Percentiles rank a stretch among this genome's conserved stretches.
These are phyloP conservation scores for Halcyon leucocephala DNA, from an alignment of 2,797 vertebrate species.

Conservation along the genomic window DNA sequence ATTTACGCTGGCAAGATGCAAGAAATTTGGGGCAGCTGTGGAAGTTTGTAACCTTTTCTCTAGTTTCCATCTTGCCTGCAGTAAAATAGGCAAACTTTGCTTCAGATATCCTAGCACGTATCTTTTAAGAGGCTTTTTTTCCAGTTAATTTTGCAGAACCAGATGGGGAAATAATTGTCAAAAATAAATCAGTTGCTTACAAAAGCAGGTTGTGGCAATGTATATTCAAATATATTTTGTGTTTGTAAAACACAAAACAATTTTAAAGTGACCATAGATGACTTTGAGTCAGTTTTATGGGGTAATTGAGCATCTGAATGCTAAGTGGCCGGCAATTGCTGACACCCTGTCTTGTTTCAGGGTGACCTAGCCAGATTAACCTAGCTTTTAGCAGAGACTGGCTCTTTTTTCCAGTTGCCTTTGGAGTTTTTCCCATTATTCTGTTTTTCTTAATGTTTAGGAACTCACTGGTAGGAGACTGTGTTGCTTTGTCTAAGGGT, in stretches of 20 bases:
- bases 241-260: not conserved
- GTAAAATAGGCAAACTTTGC: not conserved
- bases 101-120: not conserved
- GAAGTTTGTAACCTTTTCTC: not conserved
- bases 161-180: not conserved
- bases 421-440: not conserved
- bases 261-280: not conserved
- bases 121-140: not conserved
- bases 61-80: not conserved
- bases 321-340: not conserved
- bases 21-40: not conserved
- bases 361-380: not conserved
- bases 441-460: not conserved
- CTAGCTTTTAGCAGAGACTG: not conserved
- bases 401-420: not conserved
- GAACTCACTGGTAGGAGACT: conserved; percentile 87
- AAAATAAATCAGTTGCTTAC: not conserved
- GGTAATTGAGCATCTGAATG: not conserved
- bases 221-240: not conserved
- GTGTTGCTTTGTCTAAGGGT: conserved; percentile 90
- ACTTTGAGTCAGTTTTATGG: not conserved
- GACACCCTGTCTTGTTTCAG: not conserved
- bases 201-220: not conserved
- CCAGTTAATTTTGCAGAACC: not conserved
- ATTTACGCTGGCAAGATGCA: not conserved